Evolutionary conservation across 2,888 invertebrate species (phyloP).

Genomic region (Uloborus plumipes): DNA sequence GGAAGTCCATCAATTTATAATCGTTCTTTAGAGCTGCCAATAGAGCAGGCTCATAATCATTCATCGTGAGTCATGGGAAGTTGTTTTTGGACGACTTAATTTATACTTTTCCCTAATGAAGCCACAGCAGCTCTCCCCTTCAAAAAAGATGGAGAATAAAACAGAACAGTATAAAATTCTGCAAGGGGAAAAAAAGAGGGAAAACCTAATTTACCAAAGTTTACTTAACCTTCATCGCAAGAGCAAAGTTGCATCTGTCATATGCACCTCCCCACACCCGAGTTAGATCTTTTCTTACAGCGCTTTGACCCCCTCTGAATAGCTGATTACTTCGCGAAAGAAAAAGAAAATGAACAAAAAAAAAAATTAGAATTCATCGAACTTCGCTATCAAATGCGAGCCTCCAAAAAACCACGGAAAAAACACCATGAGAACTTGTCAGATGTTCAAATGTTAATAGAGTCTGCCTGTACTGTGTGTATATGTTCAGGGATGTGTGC

Average conservation of each 20-base stretch:
- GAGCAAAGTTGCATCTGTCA: constrained; percentile 37
- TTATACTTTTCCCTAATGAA: constrained; percentile 43
- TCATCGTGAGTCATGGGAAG: constrained; percentile 39
- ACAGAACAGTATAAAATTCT: constrained; percentile 3
- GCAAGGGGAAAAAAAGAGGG: constrained; percentile 11
- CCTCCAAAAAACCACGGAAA: constrained; percentile 14
- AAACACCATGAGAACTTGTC: constrained; percentile 42
- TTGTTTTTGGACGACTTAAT: constrained; percentile 27
- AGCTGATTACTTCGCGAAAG: constrained; percentile 34
- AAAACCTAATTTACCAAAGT: constrained; percentile 58
- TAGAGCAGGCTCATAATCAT: constrained; percentile 32
- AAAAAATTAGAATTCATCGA: constrained; percentile 45
- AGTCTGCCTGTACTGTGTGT: constrained; percentile 10
- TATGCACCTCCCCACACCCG: constrained; percentile 12
- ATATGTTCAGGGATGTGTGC: neutral
- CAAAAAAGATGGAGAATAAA: neutral
- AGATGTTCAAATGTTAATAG: constrained; percentile 56
- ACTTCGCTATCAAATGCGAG: constrained; percentile 39
- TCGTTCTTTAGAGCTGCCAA: constrained; percentile 46
- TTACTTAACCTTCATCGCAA: constrained; percentile 49
- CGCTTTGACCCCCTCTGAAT: constrained; percentile 10
- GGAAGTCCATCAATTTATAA: constrained; percentile 51
- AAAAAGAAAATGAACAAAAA: constrained; percentile 22
- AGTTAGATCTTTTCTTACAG: constrained; percentile 1
- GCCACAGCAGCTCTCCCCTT: too few relatives aligned